phyloP scores from a whole-genome alignment of 1,140 invertebrate species.

The Pemphigus obesinymphae region DNA sequence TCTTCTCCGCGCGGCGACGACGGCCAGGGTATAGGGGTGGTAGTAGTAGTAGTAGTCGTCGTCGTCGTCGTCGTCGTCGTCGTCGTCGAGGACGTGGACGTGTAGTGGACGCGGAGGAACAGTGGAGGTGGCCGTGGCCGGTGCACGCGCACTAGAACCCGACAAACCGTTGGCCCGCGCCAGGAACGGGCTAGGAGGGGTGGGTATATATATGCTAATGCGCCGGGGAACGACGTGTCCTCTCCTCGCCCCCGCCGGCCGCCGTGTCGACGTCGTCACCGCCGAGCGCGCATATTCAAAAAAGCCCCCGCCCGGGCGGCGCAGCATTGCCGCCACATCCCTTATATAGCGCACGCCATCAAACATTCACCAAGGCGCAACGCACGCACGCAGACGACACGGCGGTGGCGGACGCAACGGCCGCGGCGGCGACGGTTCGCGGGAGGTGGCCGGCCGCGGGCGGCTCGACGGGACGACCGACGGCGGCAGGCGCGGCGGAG shows the following conservation, averaged over 20 bases:
- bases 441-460: too few relatives aligned
- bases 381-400: not conserved
- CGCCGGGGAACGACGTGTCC: not conserved
- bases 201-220: conserved; percentile 24
- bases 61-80: not conserved
- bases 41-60: not conserved
- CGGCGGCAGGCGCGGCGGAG: not conserved
- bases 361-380: too few relatives aligned
- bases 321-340: not conserved
- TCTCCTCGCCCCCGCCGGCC: not conserved
- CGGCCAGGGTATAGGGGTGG: not conserved
- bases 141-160: conserved; percentile 24
- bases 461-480: not conserved
- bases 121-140: not conserved
- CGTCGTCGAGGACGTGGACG: not conserved
- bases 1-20: conserved; percentile 12
- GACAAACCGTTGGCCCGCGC: conserved; percentile 14
- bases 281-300: conserved; percentile 37
- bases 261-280: not conserved
- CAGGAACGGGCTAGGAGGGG: not conserved
- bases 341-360: not conserved
- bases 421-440: not conserved
- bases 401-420: not conserved
- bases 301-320: conserved; percentile 26
- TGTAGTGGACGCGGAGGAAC: too few relatives aligned